Conservation (phyloP, 2,797 vertebrate species). For the Acrossocheilus fasciatus region DNA sequence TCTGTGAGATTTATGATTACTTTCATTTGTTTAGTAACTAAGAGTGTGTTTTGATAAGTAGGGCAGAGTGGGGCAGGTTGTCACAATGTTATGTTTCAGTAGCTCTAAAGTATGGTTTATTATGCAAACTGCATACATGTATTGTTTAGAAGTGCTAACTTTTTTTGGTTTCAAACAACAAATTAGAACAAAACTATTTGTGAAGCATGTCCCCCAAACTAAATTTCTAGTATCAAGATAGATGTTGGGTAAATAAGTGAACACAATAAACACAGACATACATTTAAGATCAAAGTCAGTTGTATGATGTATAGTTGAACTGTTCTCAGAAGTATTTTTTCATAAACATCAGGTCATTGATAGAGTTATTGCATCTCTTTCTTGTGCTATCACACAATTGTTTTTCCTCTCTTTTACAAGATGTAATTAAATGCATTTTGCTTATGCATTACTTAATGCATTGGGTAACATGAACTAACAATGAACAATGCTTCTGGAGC, state of each 20-base stretch:
- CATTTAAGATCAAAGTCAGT: neutral
- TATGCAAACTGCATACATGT: neutral
- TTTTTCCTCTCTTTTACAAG: neutral
- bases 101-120: neutral
- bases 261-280: neutral
- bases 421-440: neutral
- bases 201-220: neutral
- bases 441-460: neutral
- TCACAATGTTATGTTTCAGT: neutral
- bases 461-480: neutral
- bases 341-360: neutral
- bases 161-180: neutral
- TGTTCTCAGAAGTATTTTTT: neutral
- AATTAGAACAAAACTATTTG: neutral
- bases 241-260: neutral
- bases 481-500: neutral
- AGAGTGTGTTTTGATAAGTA: neutral
- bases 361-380: neutral
- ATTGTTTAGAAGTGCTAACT: neutral
- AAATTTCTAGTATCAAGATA: neutral
- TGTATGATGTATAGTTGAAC: neutral
- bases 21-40: neutral
- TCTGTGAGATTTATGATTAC: neutral
- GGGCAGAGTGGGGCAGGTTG: neutral
- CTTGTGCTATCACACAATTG: neutral